phyloP scores from a whole-genome alignment of 92 coral and sea anemone species.

The Nematostella vectensis region DNA sequence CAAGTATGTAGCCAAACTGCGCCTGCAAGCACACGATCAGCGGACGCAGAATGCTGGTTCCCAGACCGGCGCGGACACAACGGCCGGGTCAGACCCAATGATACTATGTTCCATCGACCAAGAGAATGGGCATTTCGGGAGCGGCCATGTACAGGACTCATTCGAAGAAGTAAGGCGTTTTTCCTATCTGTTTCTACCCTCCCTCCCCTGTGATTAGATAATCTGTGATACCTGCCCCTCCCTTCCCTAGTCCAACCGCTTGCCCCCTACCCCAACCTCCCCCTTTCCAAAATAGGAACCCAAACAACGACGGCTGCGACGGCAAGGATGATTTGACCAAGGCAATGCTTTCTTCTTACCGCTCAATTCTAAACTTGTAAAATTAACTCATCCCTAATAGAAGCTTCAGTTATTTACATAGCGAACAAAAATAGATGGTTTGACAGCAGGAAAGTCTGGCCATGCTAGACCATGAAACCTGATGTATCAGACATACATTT shows the following conservation, averaged over 20 bases:
- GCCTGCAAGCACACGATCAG: conserved; percentile 19
- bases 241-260: conserved; percentile 4
- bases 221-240: conserved; percentile 11
- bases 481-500: no score
- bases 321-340: no score
- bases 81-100: conserved; percentile 15
- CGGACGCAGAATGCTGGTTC: not conserved
- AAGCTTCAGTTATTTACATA: no score
- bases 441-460: no score
- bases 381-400: no score
- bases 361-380: no score
- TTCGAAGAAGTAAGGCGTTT: conserved; percentile 70
- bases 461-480: no score
- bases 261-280: no score
- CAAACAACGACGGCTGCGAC: no score
- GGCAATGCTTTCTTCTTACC: no score
- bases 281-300: no score
- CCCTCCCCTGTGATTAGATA: not conserved
- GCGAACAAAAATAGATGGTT: no score
- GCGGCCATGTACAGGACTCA: conserved; percentile 38
- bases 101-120: conserved; percentile 66
- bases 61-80: not conserved
- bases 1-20: conserved; percentile 77
- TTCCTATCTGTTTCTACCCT: not conserved
- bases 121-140: conserved; percentile 88